A percentile compares a stretch with the other conserved stretches of the same genome.
phyloP scores from a whole-genome alignment of 1,140 invertebrate genomes.

The Drosophila sproati region DNA sequence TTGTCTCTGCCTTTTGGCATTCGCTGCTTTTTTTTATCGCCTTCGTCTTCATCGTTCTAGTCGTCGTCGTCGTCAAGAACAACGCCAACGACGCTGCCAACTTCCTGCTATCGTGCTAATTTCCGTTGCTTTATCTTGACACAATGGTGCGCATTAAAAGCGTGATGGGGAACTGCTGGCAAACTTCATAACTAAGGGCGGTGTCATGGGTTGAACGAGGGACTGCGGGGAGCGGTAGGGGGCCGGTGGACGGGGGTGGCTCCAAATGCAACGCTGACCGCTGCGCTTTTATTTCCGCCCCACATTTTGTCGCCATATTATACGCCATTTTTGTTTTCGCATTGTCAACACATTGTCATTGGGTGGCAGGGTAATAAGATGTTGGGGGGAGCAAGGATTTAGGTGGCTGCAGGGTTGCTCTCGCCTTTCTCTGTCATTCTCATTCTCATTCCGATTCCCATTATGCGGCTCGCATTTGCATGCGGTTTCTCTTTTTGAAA shows the following conservation, averaged over 20 bases:
- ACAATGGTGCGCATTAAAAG: constrained; percentile 84
- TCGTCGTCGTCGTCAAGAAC: constrained; percentile 56
- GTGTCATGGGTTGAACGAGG: not conserved
- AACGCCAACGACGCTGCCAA: constrained; percentile 77
- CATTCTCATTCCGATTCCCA: not conserved
- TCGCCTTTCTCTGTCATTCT: not conserved
- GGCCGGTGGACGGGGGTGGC: not conserved
- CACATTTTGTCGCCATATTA: constrained; percentile 58
- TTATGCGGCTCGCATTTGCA: constrained; percentile 51
- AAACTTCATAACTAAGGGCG: constrained; percentile 66
- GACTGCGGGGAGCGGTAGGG: not conserved
- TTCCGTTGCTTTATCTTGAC: constrained; percentile 84
- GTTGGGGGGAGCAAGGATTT: not conserved
- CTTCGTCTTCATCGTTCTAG: constrained; percentile 23
- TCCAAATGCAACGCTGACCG: constrained; percentile 63
- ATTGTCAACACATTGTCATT: constrained; percentile 68
- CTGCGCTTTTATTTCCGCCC: constrained; percentile 78
- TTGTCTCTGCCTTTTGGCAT: constrained; percentile 26
- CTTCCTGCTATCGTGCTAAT: constrained; percentile 85
- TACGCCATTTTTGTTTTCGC: constrained; percentile 77
- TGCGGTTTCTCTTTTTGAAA: constrained; percentile 49
- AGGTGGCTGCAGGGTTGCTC: not conserved
- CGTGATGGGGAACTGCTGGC: constrained; percentile 38
- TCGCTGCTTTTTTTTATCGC: constrained; percentile 41
- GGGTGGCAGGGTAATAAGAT: constrained; percentile 14